phyloP scores from a whole-genome alignment of 2,888 invertebrate species.

The Chelonus formosanus region DNA sequence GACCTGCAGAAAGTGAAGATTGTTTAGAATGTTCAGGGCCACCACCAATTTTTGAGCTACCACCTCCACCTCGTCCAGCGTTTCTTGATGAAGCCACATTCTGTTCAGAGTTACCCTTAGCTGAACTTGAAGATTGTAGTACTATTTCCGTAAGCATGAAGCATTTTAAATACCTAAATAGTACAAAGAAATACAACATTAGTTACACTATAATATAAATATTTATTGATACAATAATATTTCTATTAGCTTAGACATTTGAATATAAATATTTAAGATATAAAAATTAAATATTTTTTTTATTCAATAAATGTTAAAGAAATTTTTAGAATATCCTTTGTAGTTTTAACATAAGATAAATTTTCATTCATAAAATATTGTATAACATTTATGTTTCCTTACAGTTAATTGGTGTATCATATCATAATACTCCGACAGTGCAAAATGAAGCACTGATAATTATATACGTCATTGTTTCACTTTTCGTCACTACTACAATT shows the following conservation, averaged over 20 bases:
- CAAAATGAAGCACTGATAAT: conserved; percentile 87
- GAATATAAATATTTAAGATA: too few relatives aligned
- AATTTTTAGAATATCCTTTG: too few relatives aligned
- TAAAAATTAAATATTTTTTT: too few relatives aligned
- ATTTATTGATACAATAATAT: too few relatives aligned
- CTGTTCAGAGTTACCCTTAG: conserved; percentile 76
- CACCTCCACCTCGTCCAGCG: conserved; percentile 79
- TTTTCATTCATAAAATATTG: not conserved
- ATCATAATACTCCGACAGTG: conserved; percentile 83
- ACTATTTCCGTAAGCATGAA: conserved; percentile 75
- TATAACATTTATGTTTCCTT: not conserved
- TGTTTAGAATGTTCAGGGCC: conserved; percentile 78
- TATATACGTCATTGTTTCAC: conserved; percentile 80
- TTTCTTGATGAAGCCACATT: conserved; percentile 74
- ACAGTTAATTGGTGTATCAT: conserved; percentile 90
- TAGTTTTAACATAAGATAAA: too few relatives aligned
- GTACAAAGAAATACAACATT: too few relatives aligned
- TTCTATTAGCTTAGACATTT: too few relatives aligned
- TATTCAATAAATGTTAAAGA: too few relatives aligned
- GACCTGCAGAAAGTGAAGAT: conserved; percentile 74
- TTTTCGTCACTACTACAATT: conserved; percentile 80
- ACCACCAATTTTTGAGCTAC: conserved; percentile 78
- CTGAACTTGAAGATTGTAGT: conserved; percentile 79
- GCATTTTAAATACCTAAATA: too few relatives aligned
- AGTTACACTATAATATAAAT: too few relatives aligned